phyloP scores from a whole-genome alignment of 2,888 invertebrate species.

The Thereva unica region DNA sequence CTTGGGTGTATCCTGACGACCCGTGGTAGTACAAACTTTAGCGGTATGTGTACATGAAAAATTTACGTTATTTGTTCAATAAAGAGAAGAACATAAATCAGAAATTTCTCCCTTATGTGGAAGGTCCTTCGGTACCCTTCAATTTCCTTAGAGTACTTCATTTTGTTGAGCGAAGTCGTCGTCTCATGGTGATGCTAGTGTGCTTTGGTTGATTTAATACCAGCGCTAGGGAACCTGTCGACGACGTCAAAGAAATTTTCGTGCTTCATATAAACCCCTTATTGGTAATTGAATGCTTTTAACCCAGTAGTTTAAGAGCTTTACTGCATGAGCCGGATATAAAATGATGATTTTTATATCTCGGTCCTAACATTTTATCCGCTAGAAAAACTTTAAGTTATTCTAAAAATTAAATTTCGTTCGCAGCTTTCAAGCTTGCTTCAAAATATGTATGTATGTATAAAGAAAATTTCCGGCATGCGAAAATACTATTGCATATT shows the following conservation, averaged over 20 bases:
- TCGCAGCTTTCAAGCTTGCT: no score
- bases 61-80: slow-evolving; percentile 36
- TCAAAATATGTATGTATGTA: no score
- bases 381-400: no score
- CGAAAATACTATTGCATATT: no score
- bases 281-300: slow-evolving; percentile 1
- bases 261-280: slow-evolving; percentile 25
- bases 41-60: slow-evolving; percentile 33
- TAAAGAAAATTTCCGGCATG: no score
- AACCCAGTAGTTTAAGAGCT: neutral
- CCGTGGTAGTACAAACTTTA: neutral
- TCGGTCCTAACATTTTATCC: no score
- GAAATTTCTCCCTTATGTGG: slow-evolving; percentile 31
- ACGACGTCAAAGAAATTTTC: slow-evolving; percentile 25
- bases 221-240: slow-evolving; percentile 20
- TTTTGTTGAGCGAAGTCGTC: slow-evolving; percentile 32
- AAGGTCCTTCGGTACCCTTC: slow-evolving; percentile 33
- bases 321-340: no score
- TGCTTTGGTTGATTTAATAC: slow-evolving; percentile 26
- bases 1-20: slow-evolving; percentile 28
- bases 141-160: slow-evolving; percentile 33
- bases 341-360: no score
- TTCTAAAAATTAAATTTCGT: no score
- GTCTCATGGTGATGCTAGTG: slow-evolving; percentile 25
- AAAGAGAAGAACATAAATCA: slow-evolving; percentile 35